phyloP scores from a whole-genome alignment of 2,797 vertebrate genomes.

The Botia kubotai region DNA sequence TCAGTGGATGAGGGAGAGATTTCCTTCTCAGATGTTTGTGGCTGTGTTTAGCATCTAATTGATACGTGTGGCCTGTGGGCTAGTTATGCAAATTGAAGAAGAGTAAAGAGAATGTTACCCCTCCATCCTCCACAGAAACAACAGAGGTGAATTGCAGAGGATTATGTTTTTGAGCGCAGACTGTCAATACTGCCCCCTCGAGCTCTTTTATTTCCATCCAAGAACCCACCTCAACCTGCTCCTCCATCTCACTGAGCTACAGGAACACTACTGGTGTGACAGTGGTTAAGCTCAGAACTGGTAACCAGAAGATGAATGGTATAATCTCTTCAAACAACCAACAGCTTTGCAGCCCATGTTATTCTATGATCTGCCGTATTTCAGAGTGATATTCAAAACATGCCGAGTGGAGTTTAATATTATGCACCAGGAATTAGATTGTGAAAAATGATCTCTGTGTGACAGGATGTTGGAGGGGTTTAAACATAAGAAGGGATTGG shows the following conservation, averaged over 20 bases:
- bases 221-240: background rate
- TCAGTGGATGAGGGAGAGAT: slow-evolving; percentile 31
- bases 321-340: too few species aligned
- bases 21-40: slow-evolving; percentile 7
- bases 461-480: too few species aligned
- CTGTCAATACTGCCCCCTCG: slow-evolving; percentile 14
- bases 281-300: too few species aligned
- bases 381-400: too few species aligned
- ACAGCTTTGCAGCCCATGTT: too few species aligned
- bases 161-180: background rate
- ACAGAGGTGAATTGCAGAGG: slow-evolving; percentile 8
- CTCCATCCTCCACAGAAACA: slow-evolving; percentile 1
- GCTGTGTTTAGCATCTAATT: slow-evolving; percentile 34
- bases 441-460: too few species aligned
- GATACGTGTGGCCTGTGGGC: slow-evolving; percentile 28
- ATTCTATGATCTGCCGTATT: too few species aligned
- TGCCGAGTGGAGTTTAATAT: too few species aligned
- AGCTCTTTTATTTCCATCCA: slow-evolving; percentile 6
- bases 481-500: too few species aligned
- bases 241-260: background rate
- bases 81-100: slow-evolving; percentile 33
- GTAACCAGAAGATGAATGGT: too few species aligned
- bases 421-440: too few species aligned
- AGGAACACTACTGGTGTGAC: too few species aligned
- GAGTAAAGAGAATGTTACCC: slow-evolving; percentile 4